Evolutionary conservation across 23 tunicate species (phyloP), one percentile per base, ranked within the genome.

Genomic region (Halocynthia aurantium): DNA sequence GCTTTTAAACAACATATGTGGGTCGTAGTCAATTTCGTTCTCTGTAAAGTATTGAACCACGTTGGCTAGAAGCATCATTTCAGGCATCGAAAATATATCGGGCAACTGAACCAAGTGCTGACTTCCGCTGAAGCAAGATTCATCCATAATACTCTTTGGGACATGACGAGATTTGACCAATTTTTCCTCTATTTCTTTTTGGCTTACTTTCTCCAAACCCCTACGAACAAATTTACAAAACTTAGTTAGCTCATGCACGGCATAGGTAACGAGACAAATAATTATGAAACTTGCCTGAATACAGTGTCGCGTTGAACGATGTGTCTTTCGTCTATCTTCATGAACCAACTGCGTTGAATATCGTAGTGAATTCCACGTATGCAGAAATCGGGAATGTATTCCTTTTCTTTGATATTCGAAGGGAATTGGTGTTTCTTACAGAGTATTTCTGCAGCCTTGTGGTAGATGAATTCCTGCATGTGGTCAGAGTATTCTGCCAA

Each of bases 331-430:
- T 96, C 99, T 17, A 96, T 82, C 76, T 96, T 96, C 99, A 96
- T 96, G 67, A 96, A 52, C 60, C 90, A 50, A 51, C 99, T 84
- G 60, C 84, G 73, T 53, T 87, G 76, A 51, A 86, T 77, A 68
- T 96, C 99, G 57, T 89, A 96, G 79, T 90, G 96, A 51, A 96
- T 68, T 6, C 99, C 99, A 53, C 99, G 67, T 22, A 96, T 86
- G 81, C 96, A 90, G 82, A 96, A 96, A 20, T 96, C 69, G 51
- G 93, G 93, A 58, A 52, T 52, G 77, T 77, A 90, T 8, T 53
- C 50, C 7, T 93, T 51, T 22, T 67, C 22, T 8, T 64, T 22
- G 13, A 96, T 57, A 50, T 76, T 71, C 69, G 71, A 62, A 6
- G 99, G 99, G 79, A 89, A 96, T 8, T 86, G 73, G 68, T 79